Evolutionary conservation across 1,140 invertebrate genomes (phyloP).

Genomic region (Hermetia illucens): DNA sequence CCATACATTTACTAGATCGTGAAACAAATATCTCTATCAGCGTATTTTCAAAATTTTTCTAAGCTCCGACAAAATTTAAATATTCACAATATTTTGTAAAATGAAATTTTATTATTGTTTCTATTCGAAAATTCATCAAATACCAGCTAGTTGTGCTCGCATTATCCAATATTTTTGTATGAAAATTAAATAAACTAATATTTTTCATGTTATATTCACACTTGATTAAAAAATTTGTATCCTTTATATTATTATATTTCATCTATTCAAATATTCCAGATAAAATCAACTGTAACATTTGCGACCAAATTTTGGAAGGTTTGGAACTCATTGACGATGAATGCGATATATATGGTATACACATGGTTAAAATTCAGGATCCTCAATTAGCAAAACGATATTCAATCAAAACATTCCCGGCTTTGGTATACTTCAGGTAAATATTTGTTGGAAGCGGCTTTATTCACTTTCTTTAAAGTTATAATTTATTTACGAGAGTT

Average conservation of each 20-base stretch:
- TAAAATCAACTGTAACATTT: constrained; percentile 85
- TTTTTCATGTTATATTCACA: constrained; percentile 3
- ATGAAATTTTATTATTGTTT: too few relatives aligned
- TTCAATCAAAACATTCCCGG: constrained; percentile 89
- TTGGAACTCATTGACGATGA: constrained; percentile 86
- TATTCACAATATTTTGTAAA: too few relatives aligned
- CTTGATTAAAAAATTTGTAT: constrained; percentile 5
- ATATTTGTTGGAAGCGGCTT: too few relatives aligned
- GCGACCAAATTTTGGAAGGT: constrained; percentile 79
- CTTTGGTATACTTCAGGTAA: constrained; percentile 71
- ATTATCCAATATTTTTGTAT: too few relatives aligned
- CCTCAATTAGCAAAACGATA: constrained; percentile 80
- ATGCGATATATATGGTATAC: constrained; percentile 84
- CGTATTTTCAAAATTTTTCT: too few relatives aligned
- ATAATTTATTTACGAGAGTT: too few relatives aligned
- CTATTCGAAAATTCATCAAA: too few relatives aligned
- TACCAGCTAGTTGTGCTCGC: too few relatives aligned
- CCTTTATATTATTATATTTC: constrained; percentile 16
- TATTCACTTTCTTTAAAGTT: neutral
- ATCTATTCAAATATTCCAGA: too few relatives aligned
- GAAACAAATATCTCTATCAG: too few relatives aligned
- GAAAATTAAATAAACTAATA: constrained; percentile 7
- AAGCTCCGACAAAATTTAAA: too few relatives aligned
- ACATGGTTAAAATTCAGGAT: constrained; percentile 90
- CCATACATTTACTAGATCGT: too few relatives aligned